Base-by-base conservation (phyloP, 2,113 vertebrate genomes). In the Petrocephalus zakoni region DNA sequence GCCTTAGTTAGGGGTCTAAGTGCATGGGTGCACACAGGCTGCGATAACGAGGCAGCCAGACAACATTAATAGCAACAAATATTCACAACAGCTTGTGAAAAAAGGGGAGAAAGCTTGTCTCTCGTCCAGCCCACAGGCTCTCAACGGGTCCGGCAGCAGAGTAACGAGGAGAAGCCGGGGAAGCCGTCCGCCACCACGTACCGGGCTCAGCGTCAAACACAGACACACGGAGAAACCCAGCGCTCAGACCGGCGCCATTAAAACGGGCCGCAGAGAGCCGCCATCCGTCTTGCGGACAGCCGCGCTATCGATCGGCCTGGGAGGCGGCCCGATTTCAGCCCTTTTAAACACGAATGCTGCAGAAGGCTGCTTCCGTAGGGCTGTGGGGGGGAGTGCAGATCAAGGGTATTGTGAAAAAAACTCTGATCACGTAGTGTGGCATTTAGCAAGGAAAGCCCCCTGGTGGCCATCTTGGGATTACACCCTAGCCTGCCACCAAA, bases 201-300 rank as follows among this genome's bases (percentile, higher is more conserved):
- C 4, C 13, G 4, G 25, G 4, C 64, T 34, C n/a, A n/a, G n/a
- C n/a, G n/a, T n/a, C n/a, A 53, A 51, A 55, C 49, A 53, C n/a
- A 53, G 29, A 11, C 85, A 86, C 85, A 86, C 55, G 42, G 34
- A 22, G 21, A 21, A 37, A 78, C 13, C 13, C 4, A 5, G 29
- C 0, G 8, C 83, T 52, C 64, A 22, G 82, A 8, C 89, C 82
- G 19, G 84, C 87, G 90, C 88, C 90, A 91, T 91, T 91, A 91
- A 91, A 92, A 92, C 89, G 90, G 89, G 91, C 91, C 92, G 91
- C 90, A 87, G 86, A 89, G 91, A 90, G 88, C 90, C 88, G 87
- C 87, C 92, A 92, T 93, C 92, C 90, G 91, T 93, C 92, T 92
- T 92, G 90, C 88, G 92, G 92, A 92, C 92, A 93, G 92, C 88